Evolutionary conservation across 2,797 vertebrate species (phyloP), one percentile per base, ranked within the genome.

Genomic region (Kryptolebias ocellatus): DNA sequence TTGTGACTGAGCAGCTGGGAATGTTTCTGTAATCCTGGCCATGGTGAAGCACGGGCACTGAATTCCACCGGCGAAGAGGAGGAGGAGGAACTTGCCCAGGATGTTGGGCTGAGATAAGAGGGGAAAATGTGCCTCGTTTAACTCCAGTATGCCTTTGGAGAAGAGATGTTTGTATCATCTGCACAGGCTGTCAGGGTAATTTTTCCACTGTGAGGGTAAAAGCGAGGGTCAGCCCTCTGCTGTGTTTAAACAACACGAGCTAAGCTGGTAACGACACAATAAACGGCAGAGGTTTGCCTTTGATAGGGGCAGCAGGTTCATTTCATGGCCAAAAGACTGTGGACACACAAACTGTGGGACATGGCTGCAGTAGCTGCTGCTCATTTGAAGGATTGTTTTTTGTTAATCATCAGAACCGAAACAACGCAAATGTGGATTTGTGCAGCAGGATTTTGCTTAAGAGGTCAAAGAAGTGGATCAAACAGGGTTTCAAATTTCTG

Each of bases 21-120:
- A 91, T 90, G 85, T 70, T 79, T 72, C 61, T 67, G 76, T 87
- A 83, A 92, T 89, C 74, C 76, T 3, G 56, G 56, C 58, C 17
- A 10, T 64, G 65, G 63, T 27, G 46, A 78, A 72, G 20, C 71
- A 72, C 49, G 51, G 80, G 76, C 65, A 64, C 83, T 83, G 79
- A 73, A 87, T 83, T 84, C 78, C 64, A 60, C 47, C 3, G 2
- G 45, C 49, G 85, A 85, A 89, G 83, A 86, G 87, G 85, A 83
- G 76, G 58, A 86, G 80, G 81, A 81, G 77, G 58, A 58, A 67
- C 14, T 24, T 24, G 20, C 47, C 47, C 62, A 70, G 62, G 68
- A 76, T 74, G 71, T 68, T 60, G 10, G 47, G 47, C 44, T 51
- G 27, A 50, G 42, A 57, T 52, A 27, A 64, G 37, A 52, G 24